Base-by-base conservation (phyloP, 2,113 vertebrate genomes). In the Cromileptes altivelis region DNA sequence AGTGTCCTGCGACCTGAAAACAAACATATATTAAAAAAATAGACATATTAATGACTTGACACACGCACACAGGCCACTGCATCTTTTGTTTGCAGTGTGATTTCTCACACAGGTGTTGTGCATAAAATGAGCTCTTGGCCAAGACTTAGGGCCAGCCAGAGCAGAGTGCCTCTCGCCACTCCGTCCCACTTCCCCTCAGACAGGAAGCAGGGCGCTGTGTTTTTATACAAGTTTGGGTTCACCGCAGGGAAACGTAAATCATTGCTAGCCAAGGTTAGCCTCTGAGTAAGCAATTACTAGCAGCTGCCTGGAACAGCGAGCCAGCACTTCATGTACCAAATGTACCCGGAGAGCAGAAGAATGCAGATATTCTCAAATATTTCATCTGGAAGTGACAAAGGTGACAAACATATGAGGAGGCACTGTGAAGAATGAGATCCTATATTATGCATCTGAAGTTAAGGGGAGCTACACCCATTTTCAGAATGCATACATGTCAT, bases 1-100 rank as follows among this genome's bases (percentile, higher is more conserved):
- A 98, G 97, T 4, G 97, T 98, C 85, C 96, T 96, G 4, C 97
- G 93, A 75, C 97, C 97, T 98, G 89, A 0, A 71, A 65, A 88
- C 68, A 84, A 76, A 88, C 1, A 27, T 9, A 49, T 7, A 33
- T 13, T 15, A 19, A 27, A 17, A 9, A 19, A 75, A 56, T 1
- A 67, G 74, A 74, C 70, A 61, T n/a, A 58, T 82, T 77, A 69
- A 68, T 65, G 60, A 52, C 78, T 75, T 57, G 0, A 65, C 21
- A 19, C 19, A 40, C 25, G 17, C 52, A 37, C 7, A 37, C 18
- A 23, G 6, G 33, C 10, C 17, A 19, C 50, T 47, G 49, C 61
- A 82, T 78, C 61, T 85, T 80, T 75, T 85, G 55, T 85, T 75
- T 82, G n/a, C 2, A 27, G 21, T 60, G 70, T 13, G 50, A 21